Percentiles rank a stretch among this genome's conserved stretches.
phyloP scores from a whole-genome alignment of 2,888 invertebrate genomes.

The Spisula solida region DNA sequence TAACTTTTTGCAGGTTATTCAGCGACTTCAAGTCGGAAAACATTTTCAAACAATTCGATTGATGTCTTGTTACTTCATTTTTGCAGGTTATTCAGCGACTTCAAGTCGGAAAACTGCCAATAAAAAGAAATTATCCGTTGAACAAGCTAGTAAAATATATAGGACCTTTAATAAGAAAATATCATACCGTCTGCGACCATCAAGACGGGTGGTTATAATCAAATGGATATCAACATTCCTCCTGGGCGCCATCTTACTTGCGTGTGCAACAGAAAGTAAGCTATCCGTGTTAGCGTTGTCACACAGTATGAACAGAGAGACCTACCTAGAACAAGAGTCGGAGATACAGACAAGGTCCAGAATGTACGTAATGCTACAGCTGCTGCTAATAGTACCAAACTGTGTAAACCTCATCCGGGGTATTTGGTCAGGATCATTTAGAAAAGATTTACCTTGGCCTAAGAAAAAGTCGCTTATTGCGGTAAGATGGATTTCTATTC shows the following conservation, averaged over 20 bases:
- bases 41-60: no score
- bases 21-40: no score
- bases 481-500: slow-evolving; percentile 68
- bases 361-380: slow-evolving; percentile 69
- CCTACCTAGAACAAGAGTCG: neutral
- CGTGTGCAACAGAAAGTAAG: slow-evolving; percentile 66
- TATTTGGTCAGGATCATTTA: slow-evolving; percentile 72
- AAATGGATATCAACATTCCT: slow-evolving; percentile 76
- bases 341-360: neutral
- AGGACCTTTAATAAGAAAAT: slow-evolving; percentile 43
- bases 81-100: neutral
- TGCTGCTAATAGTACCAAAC: slow-evolving; percentile 74
- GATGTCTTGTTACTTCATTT: no score
- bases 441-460: slow-evolving; percentile 81
- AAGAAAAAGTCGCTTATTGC: slow-evolving; percentile 55
- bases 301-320: slow-evolving; percentile 48
- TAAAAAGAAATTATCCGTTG: slow-evolving; percentile 47
- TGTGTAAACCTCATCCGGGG: slow-evolving; percentile 74
- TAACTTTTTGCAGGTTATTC: no score
- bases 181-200: slow-evolving; percentile 51
- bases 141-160: slow-evolving; percentile 58
- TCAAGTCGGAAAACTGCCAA: neutral
- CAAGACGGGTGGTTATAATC: slow-evolving; percentile 63
- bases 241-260: slow-evolving; percentile 62
- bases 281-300: slow-evolving; percentile 69